Percentiles rank a stretch among this genome's conserved stretches.
Conservation (phyloP, 2,888 invertebrate species). For the Trichopria drosophilae region DNA sequence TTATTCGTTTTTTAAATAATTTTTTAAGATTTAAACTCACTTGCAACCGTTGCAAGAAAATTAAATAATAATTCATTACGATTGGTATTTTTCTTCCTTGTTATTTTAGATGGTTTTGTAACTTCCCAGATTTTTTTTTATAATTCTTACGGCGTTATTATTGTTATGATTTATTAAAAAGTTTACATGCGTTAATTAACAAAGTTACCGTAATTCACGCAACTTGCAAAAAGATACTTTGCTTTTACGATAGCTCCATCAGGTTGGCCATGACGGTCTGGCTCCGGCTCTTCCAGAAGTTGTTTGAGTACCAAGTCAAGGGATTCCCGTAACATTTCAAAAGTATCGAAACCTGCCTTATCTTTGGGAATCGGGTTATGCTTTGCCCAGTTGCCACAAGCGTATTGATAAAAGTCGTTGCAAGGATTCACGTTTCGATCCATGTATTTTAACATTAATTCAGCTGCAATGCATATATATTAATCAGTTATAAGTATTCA, state of each 20-base stretch:
- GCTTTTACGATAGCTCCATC: slow-evolving; percentile 76
- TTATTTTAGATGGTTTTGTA: too few relatives aligned
- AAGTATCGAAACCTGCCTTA: slow-evolving; percentile 85
- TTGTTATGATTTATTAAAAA: not conserved
- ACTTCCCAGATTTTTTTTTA: too few relatives aligned
- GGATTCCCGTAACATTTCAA: slow-evolving; percentile 85
- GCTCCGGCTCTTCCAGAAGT: slow-evolving; percentile 64
- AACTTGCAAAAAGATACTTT: slow-evolving; percentile 81
- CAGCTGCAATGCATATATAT: slow-evolving; percentile 52
- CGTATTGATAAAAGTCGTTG: slow-evolving; percentile 81
- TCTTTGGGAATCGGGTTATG: slow-evolving; percentile 86
- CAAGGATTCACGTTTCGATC: slow-evolving; percentile 74
- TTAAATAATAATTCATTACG: slow-evolving; percentile 1
- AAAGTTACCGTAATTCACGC: slow-evolving; percentile 72
- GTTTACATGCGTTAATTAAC: not conserved
- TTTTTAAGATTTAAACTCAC: too few relatives aligned
- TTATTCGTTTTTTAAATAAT: too few relatives aligned
- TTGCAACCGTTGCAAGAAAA: not conserved
- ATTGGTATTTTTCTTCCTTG: slow-evolving; percentile 3
- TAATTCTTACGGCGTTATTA: too few relatives aligned
- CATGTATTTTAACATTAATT: slow-evolving; percentile 78
- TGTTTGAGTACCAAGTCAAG: slow-evolving; percentile 71
- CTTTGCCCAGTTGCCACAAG: slow-evolving; percentile 84
- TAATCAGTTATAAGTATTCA: slow-evolving; percentile 1
- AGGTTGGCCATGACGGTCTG: slow-evolving; percentile 18